Percentiles rank a stretch among this genome's conserved stretches.
Conservation (phyloP, 2,113 vertebrate genomes). For the Spermophilus dauricus region DNA sequence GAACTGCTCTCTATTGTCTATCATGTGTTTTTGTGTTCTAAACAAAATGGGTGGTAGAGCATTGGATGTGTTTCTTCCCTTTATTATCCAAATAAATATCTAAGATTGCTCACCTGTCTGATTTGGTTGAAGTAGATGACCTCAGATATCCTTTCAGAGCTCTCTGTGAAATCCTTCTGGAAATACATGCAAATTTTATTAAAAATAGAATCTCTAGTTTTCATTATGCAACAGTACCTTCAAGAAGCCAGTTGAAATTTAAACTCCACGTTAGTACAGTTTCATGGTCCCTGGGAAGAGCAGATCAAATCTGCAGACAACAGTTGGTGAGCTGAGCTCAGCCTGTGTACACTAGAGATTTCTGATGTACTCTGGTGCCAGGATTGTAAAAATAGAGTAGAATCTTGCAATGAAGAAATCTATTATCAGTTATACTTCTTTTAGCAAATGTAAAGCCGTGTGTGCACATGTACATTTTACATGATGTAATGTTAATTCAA, state of each 20-base stretch:
- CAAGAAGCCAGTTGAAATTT: constrained; percentile 71
- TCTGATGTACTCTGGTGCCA: constrained; percentile 67
- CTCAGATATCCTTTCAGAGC: constrained; percentile 47
- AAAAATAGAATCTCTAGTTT: constrained; percentile 63
- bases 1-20: not conserved
- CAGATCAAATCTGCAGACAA: constrained; percentile 63
- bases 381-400: constrained; percentile 72
- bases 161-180: constrained; percentile 46
- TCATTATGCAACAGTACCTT: constrained; percentile 67
- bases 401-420: constrained; percentile 68
- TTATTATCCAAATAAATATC: not conserved
- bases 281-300: constrained; percentile 69
- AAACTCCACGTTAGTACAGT: constrained; percentile 70
- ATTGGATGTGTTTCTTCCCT: not conserved
- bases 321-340: constrained; percentile 76
- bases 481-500: constrained; percentile 50
- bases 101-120: not conserved
- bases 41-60: constrained; percentile 28
- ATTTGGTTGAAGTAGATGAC: constrained; percentile 52
- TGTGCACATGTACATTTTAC: constrained; percentile 35
- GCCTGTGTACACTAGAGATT: constrained; percentile 61
- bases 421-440: constrained; percentile 71
- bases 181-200: constrained; percentile 65
- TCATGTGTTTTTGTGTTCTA: not conserved
- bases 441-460: constrained; percentile 60